Evolutionary conservation across 2,888 invertebrate species (phyloP), one percentile per base, ranked within the genome.

Genomic region (Elegia similella): DNA sequence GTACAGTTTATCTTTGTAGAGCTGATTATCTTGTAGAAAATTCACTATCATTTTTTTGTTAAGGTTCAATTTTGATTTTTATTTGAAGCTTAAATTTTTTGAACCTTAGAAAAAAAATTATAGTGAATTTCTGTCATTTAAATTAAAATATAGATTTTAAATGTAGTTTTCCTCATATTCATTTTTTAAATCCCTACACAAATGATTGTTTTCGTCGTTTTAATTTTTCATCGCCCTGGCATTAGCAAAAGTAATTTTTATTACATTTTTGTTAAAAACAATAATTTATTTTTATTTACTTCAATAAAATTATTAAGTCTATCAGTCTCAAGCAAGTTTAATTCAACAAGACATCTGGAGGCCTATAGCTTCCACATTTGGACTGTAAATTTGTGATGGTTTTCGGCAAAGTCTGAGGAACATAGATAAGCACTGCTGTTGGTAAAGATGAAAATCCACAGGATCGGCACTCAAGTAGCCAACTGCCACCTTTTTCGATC

Each of bases 401-500:
- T 56, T 82, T 82, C 0, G 92, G 89, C 69, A 93, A 80, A 15
- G 86, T 72, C 52, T 82, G 69, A 7, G 84, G 81, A 8, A 92
- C 86, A 12, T 88, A 88, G 15, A 93, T 88, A 46, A 93, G 74
- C 46, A 93, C 64, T 0, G 92, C 88, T 7, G 83, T 76, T 1
- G 92, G 92, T 17, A 91, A 69, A 29, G 89, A 84, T 0, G 80
- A 83, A 0, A 84, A 65, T 6, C 78, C 76, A 65, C 92, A 92
- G 0, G 90, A 78, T 42, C 88, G 74, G 63, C 91, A 92, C 66
- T 92, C 92, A 46, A 91, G 67, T 17, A 92, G 62, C 92, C 91
- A 92, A 48, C 79, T 79, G 30, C 94, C 94, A 32, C 92, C 92
- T 59, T 92, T 92, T 42, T 92, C 88, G 2, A 93, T 88, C n/a